Conservation (phyloP, 2,797 vertebrate genomes). For the Lindbergichthys nudifrons region DNA sequence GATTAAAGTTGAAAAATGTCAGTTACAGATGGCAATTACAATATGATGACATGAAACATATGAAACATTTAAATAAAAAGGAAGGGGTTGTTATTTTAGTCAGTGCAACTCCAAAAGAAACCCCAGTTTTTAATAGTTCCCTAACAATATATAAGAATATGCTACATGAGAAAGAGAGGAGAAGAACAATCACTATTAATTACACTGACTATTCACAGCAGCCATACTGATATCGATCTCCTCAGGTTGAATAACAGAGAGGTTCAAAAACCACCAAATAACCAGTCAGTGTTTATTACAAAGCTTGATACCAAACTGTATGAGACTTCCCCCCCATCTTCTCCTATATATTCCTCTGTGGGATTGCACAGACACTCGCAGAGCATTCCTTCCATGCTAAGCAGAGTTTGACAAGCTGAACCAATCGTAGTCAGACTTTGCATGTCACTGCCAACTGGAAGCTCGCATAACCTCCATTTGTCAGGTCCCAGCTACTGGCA, state of each 20-base stretch:
- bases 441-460: constrained; percentile 49
- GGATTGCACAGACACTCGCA: constrained; percentile 9
- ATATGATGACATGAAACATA: too few species aligned
- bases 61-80: too few species aligned
- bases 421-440: constrained; percentile 48
- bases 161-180: too few species aligned
- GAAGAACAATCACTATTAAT: too few species aligned
- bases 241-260: background rate
- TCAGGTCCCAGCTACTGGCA: constrained; percentile 42
- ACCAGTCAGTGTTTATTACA: background rate
- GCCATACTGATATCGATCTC: too few species aligned
- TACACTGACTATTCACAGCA: too few species aligned
- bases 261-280: constrained; percentile 12
- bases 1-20: too few species aligned
- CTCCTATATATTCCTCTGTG: constrained; percentile 6
- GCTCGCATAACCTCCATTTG: constrained; percentile 57
- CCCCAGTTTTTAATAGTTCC: too few species aligned
- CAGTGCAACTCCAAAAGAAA: too few species aligned
- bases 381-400: constrained; percentile 27
- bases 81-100: too few species aligned
- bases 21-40: too few species aligned
- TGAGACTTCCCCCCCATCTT: background rate
- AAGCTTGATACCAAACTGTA: constrained; percentile 3
- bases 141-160: too few species aligned
- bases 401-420: constrained; percentile 49